Conservation (phyloP, 2,888 invertebrate genomes). For the Torymus aiolomorphi region DNA sequence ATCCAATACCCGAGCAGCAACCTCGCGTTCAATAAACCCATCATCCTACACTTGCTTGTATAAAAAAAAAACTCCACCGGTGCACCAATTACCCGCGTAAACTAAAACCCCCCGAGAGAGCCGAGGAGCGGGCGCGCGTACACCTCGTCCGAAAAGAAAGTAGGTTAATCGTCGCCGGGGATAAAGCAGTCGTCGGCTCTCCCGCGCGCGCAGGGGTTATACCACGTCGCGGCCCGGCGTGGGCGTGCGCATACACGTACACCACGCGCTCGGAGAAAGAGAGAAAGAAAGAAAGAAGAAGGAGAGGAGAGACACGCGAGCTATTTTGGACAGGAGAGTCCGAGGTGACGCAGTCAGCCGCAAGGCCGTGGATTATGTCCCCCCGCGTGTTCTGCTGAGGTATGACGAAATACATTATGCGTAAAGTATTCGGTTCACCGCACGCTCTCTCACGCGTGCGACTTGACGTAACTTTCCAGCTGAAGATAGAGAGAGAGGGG, state of each 20-base stretch:
- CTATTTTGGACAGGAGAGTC: slow-evolving; percentile 65
- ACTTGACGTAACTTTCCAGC: not conserved
- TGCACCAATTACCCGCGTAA: no score
- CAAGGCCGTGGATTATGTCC: slow-evolving; percentile 58
- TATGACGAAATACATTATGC: not conserved
- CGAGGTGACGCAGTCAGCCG: slow-evolving; percentile 65
- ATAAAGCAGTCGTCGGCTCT: not conserved
- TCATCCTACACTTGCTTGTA: no score
- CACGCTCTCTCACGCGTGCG: not conserved
- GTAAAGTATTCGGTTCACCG: not conserved
- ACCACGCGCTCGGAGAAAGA: not conserved
- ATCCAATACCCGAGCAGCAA: not conserved
- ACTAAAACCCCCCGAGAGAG: no score
- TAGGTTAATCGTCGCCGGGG: slow-evolving; percentile 28
- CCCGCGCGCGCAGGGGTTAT: no score
- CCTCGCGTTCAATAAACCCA: no score
- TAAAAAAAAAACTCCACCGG: no score
- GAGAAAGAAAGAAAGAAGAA: no score
- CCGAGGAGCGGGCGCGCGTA: no score
- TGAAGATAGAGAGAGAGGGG: not conserved
- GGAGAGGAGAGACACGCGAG: slow-evolving; percentile 18
- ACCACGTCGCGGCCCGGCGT: slow-evolving; percentile 22
- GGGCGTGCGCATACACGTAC: slow-evolving; percentile 18
- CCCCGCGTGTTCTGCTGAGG: not conserved
- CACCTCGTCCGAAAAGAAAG: slow-evolving; percentile 18